Evolutionary conservation across 2,113 vertebrate genomes (phyloP).

Genomic region (Larimichthys crocea): DNA sequence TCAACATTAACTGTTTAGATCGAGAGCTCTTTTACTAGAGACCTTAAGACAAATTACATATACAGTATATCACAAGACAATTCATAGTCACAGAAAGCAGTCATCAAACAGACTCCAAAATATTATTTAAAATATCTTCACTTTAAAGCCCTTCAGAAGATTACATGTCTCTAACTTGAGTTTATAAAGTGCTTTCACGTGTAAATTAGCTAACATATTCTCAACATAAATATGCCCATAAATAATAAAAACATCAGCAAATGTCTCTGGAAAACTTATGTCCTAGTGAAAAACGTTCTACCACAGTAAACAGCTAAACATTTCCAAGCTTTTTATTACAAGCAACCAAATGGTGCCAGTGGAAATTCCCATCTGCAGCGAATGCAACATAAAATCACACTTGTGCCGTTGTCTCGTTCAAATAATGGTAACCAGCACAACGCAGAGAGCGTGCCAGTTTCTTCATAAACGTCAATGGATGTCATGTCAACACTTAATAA

Average conservation of each 20-base stretch:
- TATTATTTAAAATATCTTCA: too few relatives aligned
- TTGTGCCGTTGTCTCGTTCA: background rate
- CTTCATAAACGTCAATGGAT: too few relatives aligned
- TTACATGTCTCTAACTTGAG: too few relatives aligned
- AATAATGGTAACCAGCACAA: background rate
- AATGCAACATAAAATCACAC: background rate
- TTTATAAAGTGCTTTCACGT: too few relatives aligned
- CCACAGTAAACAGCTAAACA: background rate
- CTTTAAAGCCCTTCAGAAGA: too few relatives aligned
- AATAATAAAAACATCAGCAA: too few relatives aligned
- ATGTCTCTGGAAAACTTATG: too few relatives aligned
- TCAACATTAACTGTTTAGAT: background rate
- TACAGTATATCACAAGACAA: background rate
- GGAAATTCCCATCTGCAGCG: background rate
- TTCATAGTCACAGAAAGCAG: background rate
- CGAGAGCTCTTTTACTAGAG: background rate
- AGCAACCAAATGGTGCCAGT: background rate
- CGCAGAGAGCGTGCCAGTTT: too few relatives aligned
- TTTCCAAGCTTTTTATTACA: background rate
- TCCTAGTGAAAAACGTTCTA: background rate
- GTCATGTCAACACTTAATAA: too few relatives aligned
- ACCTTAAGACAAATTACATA: background rate
- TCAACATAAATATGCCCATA: too few relatives aligned
- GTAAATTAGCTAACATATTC: too few relatives aligned
- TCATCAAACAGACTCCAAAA: background rate